These are phyloP conservation scores for Cryptops parisi DNA, from an alignment of 2,888 invertebrate species.

Conservation along the genomic window DNA sequence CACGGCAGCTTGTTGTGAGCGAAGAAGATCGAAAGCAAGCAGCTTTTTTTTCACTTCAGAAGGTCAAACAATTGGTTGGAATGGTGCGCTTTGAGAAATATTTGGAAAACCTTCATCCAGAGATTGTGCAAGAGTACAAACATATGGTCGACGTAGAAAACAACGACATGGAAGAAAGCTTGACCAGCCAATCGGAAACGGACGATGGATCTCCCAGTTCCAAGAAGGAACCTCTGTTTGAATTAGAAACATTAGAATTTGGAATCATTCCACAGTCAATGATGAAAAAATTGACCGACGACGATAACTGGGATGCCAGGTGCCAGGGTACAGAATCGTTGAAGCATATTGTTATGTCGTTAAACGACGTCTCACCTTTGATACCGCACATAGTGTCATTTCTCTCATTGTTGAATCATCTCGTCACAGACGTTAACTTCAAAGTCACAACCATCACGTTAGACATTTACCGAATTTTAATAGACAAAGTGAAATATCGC, in stretches of 20 bases:
- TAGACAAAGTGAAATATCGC: slow-evolving; percentile 31
- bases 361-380: slow-evolving; percentile 39
- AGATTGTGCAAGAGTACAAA: slow-evolving; percentile 18
- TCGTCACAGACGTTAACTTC: slow-evolving; percentile 47
- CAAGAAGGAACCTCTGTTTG: neutral
- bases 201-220: neutral
- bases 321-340: slow-evolving; percentile 45
- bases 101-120: slow-evolving; percentile 18
- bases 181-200: neutral
- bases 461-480: slow-evolving; percentile 35
- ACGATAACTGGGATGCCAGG: slow-evolving; percentile 44
- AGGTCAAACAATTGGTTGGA: slow-evolving; percentile 32
- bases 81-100: slow-evolving; percentile 27
- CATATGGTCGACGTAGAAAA: slow-evolving; percentile 13
- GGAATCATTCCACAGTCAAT: slow-evolving; percentile 34
- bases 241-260: slow-evolving; percentile 24
- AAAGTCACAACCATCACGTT: slow-evolving; percentile 36
- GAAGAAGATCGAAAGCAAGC: slow-evolving; percentile 25
- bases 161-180: too few relatives aligned
- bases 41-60: slow-evolving; percentile 29
- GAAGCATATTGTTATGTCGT: slow-evolving; percentile 39
- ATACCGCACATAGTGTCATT: slow-evolving; percentile 48
- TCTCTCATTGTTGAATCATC: slow-evolving; percentile 42
- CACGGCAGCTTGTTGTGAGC: slow-evolving; percentile 19
- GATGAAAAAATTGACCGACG: slow-evolving; percentile 32